These are phyloP conservation scores for Dicranocentrus wangi DNA, from an alignment of 2,888 invertebrate genomes.

Conservation along the genomic window DNA sequence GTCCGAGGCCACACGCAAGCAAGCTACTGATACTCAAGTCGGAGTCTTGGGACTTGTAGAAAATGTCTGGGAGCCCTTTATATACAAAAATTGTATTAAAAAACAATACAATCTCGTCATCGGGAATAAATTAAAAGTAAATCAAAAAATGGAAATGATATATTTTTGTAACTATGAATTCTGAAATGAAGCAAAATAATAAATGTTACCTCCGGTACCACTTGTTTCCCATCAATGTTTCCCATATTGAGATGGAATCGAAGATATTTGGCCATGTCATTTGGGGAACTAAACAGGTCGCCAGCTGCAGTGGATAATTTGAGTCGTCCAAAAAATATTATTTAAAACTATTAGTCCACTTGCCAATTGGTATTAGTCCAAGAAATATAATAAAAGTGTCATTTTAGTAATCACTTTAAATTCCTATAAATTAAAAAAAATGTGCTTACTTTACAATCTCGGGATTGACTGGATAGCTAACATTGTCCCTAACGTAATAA, in stretches of 20 bases:
- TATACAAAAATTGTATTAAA: background rate
- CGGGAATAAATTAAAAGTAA: background rate
- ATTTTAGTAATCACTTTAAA: background rate
- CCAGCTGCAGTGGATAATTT: constrained; percentile 39
- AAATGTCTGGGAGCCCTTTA: background rate
- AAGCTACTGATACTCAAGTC: background rate
- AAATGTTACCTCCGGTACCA: constrained; percentile 52
- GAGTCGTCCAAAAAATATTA: constrained; percentile 35
- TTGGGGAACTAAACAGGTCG: constrained; percentile 52
- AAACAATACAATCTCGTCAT: background rate
- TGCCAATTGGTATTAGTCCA: background rate
- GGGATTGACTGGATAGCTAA: constrained; percentile 34
- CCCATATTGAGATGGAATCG: constrained; percentile 61
- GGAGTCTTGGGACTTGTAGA: background rate
- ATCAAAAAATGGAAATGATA: background rate
- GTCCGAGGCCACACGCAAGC: constrained; percentile 22
- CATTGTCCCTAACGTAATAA: constrained; percentile 50
- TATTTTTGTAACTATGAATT: background rate
- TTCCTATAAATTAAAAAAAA: background rate
- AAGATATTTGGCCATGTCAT: constrained; percentile 60
- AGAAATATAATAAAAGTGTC: background rate
- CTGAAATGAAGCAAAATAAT: background rate
- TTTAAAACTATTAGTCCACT: background rate
- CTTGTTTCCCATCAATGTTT: constrained; percentile 50
- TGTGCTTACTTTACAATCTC: constrained; percentile 53